Conservation (phyloP, 2,888 invertebrate species). For the Mechanitis messenoides region DNA sequence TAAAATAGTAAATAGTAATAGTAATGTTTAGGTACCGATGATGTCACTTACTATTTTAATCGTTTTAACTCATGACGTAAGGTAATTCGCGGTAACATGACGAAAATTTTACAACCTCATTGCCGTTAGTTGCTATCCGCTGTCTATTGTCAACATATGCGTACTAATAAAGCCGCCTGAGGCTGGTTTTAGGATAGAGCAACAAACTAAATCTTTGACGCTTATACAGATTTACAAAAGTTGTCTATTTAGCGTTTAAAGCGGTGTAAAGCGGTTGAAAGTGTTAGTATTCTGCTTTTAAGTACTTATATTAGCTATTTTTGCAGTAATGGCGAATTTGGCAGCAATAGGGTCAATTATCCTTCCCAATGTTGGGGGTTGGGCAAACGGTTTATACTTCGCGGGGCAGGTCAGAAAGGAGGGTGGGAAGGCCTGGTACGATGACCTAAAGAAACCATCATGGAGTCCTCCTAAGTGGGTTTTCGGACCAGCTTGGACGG, state of each 20-base stretch:
- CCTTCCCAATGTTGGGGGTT: conserved; percentile 80
- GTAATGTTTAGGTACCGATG: too few species aligned
- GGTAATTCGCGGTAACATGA: too few species aligned
- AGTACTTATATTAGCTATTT: neutral
- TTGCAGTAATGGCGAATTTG: conserved; percentile 49
- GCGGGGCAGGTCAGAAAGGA: conserved; percentile 76
- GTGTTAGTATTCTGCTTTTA: too few species aligned
- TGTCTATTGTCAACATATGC: neutral
- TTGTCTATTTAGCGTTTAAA: too few species aligned
- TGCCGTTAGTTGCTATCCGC: neutral
- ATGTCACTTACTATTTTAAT: too few species aligned
- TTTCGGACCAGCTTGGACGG: conserved; percentile 89
- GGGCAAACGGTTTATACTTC: conserved; percentile 79
- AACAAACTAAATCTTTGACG: too few species aligned
- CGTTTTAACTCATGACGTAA: too few species aligned
- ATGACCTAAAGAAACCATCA: conserved; percentile 76
- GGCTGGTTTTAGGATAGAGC: too few species aligned
- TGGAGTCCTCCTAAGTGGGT: conserved; percentile 89
- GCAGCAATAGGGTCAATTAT: conserved; percentile 56
- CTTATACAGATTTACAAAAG: too few species aligned
- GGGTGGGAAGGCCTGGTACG: conserved; percentile 54
- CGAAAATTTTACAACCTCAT: too few species aligned
- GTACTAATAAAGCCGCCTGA: neutral
- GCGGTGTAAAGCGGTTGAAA: too few species aligned
- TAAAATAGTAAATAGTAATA: too few species aligned